Evolutionary conservation across 2,797 vertebrate genomes (phyloP).

Genomic region (Salarias fasciatus): DNA sequence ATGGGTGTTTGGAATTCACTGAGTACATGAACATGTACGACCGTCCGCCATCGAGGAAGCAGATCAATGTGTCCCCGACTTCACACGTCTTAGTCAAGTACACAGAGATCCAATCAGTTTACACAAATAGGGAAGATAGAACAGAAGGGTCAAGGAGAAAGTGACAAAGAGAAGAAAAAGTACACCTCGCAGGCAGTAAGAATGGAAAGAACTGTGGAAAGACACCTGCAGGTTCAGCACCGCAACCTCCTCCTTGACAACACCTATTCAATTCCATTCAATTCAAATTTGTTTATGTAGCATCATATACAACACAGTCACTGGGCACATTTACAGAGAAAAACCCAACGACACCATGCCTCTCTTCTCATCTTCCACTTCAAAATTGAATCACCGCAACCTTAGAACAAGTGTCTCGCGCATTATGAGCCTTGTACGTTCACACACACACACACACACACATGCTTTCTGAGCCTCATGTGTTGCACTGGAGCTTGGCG

Average conservation of each 20-base stretch:
- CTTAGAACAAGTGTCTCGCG: slow-evolving; percentile 37
- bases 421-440: slow-evolving; percentile 24
- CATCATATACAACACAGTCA: no score
- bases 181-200: no score
- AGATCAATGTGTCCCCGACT: slow-evolving; percentile 48
- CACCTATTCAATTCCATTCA: no score
- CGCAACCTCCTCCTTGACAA: background rate
- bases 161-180: background rate
- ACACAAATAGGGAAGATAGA: slow-evolving; percentile 15
- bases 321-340: no score
- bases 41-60: slow-evolving; percentile 25
- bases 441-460: no score
- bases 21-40: slow-evolving; percentile 8
- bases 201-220: background rate
- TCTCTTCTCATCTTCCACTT: slow-evolving; percentile 39
- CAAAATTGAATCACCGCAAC: no score
- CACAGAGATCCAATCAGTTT: slow-evolving; percentile 33
- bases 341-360: no score
- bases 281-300: no score
- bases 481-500: slow-evolving; percentile 1
- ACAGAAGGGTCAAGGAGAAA: background rate
- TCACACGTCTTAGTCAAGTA: slow-evolving; percentile 22
- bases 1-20: slow-evolving; percentile 10
- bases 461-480: slow-evolving; percentile 4
- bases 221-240: background rate